Percentiles rank a stretch among this genome's conserved stretches.
Evolutionary conservation across 2,888 invertebrate species (phyloP).

Genomic region (Tillus elongatus): DNA sequence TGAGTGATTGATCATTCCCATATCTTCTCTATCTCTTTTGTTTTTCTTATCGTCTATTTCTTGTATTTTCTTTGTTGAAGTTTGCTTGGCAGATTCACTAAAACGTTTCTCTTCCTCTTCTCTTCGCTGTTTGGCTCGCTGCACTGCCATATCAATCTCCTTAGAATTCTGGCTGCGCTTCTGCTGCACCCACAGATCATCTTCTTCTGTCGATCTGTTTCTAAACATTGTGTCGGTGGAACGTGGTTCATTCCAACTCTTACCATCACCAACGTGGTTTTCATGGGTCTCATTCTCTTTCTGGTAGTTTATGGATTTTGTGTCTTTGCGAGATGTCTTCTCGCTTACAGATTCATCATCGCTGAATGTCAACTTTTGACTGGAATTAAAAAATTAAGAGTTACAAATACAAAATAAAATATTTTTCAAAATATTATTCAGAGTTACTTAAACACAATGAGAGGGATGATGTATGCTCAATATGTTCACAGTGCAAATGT

Average conservation of each 20-base stretch:
- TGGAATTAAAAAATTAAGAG: too few relatives aligned
- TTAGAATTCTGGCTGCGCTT: slow-evolving; percentile 58
- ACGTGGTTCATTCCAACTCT: slow-evolving; percentile 17
- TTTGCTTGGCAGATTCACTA: slow-evolving; percentile 50
- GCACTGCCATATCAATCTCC: slow-evolving; percentile 69
- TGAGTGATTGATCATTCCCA: slow-evolving; percentile 40
- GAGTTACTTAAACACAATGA: too few relatives aligned
- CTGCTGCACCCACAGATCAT: slow-evolving; percentile 61
- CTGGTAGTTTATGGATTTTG: slow-evolving; percentile 18
- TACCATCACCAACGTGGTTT: slow-evolving; percentile 19
- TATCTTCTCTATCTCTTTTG: slow-evolving; percentile 48
- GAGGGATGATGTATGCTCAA: too few relatives aligned
- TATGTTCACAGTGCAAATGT: too few relatives aligned
- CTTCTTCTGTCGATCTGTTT: slow-evolving; percentile 37
- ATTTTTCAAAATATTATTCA: too few relatives aligned
- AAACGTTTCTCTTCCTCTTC: slow-evolving; percentile 82
- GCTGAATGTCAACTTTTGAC: slow-evolving; percentile 87
- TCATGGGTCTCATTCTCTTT: slow-evolving; percentile 28
- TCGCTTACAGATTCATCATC: slow-evolving; percentile 63
- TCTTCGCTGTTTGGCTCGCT: slow-evolving; percentile 73
- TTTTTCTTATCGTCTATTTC: slow-evolving; percentile 57
- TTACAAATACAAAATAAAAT: slow-evolving; percentile 11
- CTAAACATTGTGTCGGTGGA: slow-evolving; percentile 35
- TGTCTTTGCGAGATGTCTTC: slow-evolving; percentile 16
- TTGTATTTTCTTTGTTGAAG: slow-evolving; percentile 57